phyloP scores from a whole-genome alignment of 2,888 invertebrate species.

The Diaphora mendica region DNA sequence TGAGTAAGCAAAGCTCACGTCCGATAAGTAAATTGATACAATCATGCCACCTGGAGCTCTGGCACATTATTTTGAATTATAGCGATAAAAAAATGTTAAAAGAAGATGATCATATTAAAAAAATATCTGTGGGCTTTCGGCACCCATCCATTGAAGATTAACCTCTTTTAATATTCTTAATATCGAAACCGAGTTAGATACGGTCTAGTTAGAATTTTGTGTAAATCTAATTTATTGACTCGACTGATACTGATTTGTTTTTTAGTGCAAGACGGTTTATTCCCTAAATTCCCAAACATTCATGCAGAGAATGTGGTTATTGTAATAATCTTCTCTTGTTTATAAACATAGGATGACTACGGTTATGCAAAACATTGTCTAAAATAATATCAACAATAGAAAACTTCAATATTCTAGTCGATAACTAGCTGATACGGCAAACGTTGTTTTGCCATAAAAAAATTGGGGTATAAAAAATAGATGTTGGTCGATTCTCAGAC shows the following conservation, averaged over 20 bases:
- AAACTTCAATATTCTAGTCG: not conserved
- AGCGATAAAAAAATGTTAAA: slow-evolving; percentile 65
- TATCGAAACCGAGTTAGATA: slow-evolving; percentile 30
- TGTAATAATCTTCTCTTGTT: slow-evolving; percentile 18
- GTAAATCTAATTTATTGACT: slow-evolving; percentile 34
- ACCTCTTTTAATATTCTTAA: slow-evolving; percentile 36
- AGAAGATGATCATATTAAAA: slow-evolving; percentile 53
- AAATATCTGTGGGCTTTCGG: slow-evolving; percentile 65
- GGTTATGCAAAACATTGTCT: not conserved
- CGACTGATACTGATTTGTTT: slow-evolving; percentile 6
- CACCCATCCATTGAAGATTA: slow-evolving; percentile 59
- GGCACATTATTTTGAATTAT: slow-evolving; percentile 68
- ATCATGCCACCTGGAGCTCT: slow-evolving; percentile 68
- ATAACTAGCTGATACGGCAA: too few species aligned
- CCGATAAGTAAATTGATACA: slow-evolving; percentile 71
- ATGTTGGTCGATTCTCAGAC: too few species aligned
- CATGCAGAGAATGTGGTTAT: slow-evolving; percentile 31
- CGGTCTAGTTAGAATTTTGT: slow-evolving; percentile 27
- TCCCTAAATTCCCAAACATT: slow-evolving; percentile 15
- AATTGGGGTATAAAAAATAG: too few species aligned
- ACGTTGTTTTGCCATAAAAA: too few species aligned
- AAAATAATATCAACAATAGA: not conserved
- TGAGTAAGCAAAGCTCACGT: slow-evolving; percentile 37
- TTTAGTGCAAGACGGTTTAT: not conserved
- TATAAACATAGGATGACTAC: slow-evolving; percentile 4